Percentiles rank a stretch among this genome's conserved stretches.
Conservation (phyloP, 2,113 vertebrate species). For the Phrynosoma platyrhinos region DNA sequence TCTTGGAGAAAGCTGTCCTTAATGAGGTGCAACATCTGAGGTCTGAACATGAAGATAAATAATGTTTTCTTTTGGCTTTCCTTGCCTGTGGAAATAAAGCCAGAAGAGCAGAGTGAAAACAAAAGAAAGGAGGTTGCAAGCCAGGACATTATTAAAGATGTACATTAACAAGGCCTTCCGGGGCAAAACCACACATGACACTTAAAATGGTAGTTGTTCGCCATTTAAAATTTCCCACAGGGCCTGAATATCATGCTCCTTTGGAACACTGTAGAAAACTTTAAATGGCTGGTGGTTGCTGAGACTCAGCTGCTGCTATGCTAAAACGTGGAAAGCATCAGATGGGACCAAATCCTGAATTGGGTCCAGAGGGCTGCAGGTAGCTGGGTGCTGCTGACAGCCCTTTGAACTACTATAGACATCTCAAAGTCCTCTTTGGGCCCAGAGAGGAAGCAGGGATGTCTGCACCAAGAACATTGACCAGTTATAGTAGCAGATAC, state of each 20-base stretch:
- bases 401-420: background rate
- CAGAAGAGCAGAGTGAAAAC: conserved; percentile 28
- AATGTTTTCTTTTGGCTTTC: conserved; percentile 63
- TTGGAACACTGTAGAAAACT: background rate
- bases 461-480: no score
- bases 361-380: background rate
- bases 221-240: background rate
- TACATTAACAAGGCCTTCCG: background rate
- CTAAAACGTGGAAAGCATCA: background rate
- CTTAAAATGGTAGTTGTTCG: background rate
- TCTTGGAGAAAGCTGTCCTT: background rate
- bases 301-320: background rate
- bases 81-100: conserved; percentile 56
- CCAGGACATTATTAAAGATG: background rate
- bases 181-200: background rate
- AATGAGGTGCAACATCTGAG: conserved; percentile 40
- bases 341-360: background rate
- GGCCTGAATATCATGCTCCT: background rate
- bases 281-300: no score
- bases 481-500: no score
- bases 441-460: background rate
- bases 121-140: background rate
- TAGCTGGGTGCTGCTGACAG: background rate
- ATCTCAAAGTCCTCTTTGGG: background rate
- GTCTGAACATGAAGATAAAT: conserved; percentile 68